phyloP scores from a whole-genome alignment of 2,888 invertebrate genomes.

The Crepidodera aurea region DNA sequence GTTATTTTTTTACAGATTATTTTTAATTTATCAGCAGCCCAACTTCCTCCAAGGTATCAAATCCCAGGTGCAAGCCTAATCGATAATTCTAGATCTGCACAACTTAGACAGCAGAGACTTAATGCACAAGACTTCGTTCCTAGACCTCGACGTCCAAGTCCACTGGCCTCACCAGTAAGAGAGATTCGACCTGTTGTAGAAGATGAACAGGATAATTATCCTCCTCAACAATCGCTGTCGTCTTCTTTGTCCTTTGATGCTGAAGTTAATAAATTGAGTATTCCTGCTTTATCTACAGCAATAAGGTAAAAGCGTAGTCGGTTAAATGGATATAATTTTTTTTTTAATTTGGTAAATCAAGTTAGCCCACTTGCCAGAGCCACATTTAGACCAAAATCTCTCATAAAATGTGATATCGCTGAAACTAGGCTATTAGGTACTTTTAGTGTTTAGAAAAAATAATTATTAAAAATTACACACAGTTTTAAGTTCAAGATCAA shows the following conservation, averaged over 20 bases:
- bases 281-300: slow-evolving; percentile 46
- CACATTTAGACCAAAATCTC: no score
- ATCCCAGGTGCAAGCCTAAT: slow-evolving; percentile 72
- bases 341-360: no score
- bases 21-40: slow-evolving; percentile 53
- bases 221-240: slow-evolving; percentile 55
- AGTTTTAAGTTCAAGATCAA: no score
- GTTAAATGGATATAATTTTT: no score
- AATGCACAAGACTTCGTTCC: slow-evolving; percentile 32
- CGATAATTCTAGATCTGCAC: slow-evolving; percentile 56
- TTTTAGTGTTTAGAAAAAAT: no score
- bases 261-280: slow-evolving; percentile 51
- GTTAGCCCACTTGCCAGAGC: no score
- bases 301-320: neutral
- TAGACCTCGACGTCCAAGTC: slow-evolving; percentile 49
- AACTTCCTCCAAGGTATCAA: slow-evolving; percentile 70
- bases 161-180: slow-evolving; percentile 63
- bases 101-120: slow-evolving; percentile 54
- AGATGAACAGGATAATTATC: slow-evolving; percentile 70
- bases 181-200: slow-evolving; percentile 75
- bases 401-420: no score
- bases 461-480: no score
- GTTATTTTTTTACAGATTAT: slow-evolving; percentile 1
- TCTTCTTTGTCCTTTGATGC: slow-evolving; percentile 49
- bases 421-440: no score